Evolutionary conservation across 2,888 invertebrate species (phyloP).

Genomic region (Congeria kusceri): DNA sequence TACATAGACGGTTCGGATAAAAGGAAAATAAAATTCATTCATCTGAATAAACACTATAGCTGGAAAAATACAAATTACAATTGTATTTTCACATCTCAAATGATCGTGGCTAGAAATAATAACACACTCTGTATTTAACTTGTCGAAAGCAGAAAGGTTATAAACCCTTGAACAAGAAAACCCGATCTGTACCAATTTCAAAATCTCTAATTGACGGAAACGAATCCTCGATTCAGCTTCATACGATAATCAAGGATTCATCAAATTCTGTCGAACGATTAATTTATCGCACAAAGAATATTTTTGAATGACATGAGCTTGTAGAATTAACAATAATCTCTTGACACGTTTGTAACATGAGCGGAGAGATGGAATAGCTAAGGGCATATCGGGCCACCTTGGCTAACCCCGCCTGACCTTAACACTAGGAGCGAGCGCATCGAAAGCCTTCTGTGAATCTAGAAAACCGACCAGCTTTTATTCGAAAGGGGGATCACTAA

Average conservation of each 20-base stretch:
- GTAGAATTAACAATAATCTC: slow-evolving; percentile 39
- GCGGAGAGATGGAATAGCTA: slow-evolving; percentile 31
- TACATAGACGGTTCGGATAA: slow-evolving; percentile 26
- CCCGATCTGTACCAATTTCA: slow-evolving; percentile 38
- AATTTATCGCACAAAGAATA: slow-evolving; percentile 51
- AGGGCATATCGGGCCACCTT: slow-evolving; percentile 38
- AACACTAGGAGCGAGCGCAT: slow-evolving; percentile 20
- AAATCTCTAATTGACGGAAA: slow-evolving; percentile 58
- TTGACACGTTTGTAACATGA: slow-evolving; percentile 51
- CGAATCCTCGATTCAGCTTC: slow-evolving; percentile 43
- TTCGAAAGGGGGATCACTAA: slow-evolving; percentile 37
- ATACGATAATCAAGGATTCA: slow-evolving; percentile 53
- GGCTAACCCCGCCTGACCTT: slow-evolving; percentile 55
- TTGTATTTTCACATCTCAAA: too few relatives aligned
- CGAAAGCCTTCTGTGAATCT: slow-evolving; percentile 35
- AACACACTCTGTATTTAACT: slow-evolving; percentile 36
- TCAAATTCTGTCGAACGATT: slow-evolving; percentile 59
- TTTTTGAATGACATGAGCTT: slow-evolving; percentile 55
- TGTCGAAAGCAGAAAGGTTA: slow-evolving; percentile 32
- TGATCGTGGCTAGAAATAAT: slow-evolving; percentile 5
- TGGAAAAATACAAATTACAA: slow-evolving; percentile 50
- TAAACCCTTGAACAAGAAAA: slow-evolving; percentile 44
- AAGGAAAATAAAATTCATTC: slow-evolving; percentile 46
- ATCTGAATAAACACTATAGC: slow-evolving; percentile 42
- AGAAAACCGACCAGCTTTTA: slow-evolving; percentile 16